These are phyloP conservation scores for Cirrhinus molitorella DNA, from an alignment of 2,797 vertebrate genomes.

Conservation along the genomic window DNA sequence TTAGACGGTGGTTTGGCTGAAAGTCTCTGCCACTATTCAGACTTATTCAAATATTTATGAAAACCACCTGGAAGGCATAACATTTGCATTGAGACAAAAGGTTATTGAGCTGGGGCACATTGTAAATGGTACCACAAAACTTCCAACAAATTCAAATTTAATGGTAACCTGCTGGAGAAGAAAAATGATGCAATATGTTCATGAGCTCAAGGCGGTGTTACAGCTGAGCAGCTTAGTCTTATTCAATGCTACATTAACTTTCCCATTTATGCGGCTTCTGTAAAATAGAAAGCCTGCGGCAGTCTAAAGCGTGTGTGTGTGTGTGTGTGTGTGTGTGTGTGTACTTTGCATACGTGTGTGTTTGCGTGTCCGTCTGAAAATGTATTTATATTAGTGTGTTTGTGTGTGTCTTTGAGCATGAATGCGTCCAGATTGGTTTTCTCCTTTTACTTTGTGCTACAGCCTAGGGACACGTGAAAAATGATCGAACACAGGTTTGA, in stretches of 20 bases:
- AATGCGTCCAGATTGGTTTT: slow-evolving; percentile 73
- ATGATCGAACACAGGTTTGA: slow-evolving; percentile 69
- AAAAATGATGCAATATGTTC: slow-evolving; percentile 85
- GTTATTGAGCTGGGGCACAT: slow-evolving; percentile 77
- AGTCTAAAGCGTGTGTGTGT: slow-evolving; percentile 71
- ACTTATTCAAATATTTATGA: slow-evolving; percentile 84
- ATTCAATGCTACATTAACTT: slow-evolving; percentile 95
- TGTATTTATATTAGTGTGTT: slow-evolving; percentile 57
- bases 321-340: slow-evolving; percentile 47
- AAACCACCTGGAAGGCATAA: slow-evolving; percentile 70
- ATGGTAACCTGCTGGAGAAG: slow-evolving; percentile 83
- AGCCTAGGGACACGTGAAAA: slow-evolving; percentile 66
- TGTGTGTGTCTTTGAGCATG: slow-evolving; percentile 56
- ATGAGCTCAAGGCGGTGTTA: slow-evolving; percentile 81
- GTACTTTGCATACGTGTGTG: slow-evolving; percentile 44
- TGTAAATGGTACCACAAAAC: slow-evolving; percentile 83
- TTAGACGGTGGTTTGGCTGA: slow-evolving; percentile 54
- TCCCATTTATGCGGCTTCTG: slow-evolving; percentile 88
- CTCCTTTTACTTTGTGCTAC: slow-evolving; percentile 67
- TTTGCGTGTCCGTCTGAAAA: slow-evolving; percentile 9
- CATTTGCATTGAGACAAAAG: slow-evolving; percentile 85
- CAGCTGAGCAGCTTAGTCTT: slow-evolving; percentile 85
- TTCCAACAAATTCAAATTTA: slow-evolving; percentile 85
- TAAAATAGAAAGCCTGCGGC: slow-evolving; percentile 88
- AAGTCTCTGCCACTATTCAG: slow-evolving; percentile 69